These are phyloP conservation scores for Labia minor DNA, from an alignment of 2,888 invertebrate genomes.

Conservation along the genomic window DNA sequence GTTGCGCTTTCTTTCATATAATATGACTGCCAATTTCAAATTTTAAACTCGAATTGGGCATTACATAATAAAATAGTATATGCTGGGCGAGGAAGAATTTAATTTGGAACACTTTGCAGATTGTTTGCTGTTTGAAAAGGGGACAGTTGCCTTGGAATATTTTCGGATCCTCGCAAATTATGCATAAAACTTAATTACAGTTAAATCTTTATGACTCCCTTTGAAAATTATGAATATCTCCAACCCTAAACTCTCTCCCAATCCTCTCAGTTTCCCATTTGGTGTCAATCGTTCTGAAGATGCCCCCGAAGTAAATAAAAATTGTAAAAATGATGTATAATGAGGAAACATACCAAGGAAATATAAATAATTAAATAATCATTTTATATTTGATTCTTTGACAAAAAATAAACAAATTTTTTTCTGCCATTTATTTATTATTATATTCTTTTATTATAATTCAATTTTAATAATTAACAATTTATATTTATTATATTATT, in stretches of 20 bases:
- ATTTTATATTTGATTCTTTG: too few species aligned
- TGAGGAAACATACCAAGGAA: too few species aligned
- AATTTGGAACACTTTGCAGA: slow-evolving; percentile 4
- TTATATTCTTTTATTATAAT: too few species aligned
- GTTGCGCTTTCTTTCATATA: slow-evolving; percentile 1
- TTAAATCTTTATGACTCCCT: neutral
- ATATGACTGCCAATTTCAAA: slow-evolving; percentile 7
- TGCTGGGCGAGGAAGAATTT: neutral
- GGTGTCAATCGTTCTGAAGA: slow-evolving; percentile 7
- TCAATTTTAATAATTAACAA: too few species aligned
- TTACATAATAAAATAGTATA: slow-evolving; percentile 7
- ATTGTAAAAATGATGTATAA: neutral
- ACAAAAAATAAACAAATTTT: too few species aligned
- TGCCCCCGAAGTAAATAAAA: neutral
- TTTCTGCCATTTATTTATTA: too few species aligned
- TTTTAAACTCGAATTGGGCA: slow-evolving; percentile 7
- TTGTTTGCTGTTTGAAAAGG: neutral
- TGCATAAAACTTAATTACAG: slow-evolving; percentile 13
- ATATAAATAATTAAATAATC: too few species aligned
- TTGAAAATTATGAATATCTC: neutral
- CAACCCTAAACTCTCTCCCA: neutral
- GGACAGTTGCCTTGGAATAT: neutral
- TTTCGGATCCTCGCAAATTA: neutral
- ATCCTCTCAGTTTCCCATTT: too few species aligned
- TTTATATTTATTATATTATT: too few species aligned